These are phyloP conservation scores for Dendrolimus kikuchii DNA, from an alignment of 1,140 invertebrate genomes.

Conservation along the genomic window DNA sequence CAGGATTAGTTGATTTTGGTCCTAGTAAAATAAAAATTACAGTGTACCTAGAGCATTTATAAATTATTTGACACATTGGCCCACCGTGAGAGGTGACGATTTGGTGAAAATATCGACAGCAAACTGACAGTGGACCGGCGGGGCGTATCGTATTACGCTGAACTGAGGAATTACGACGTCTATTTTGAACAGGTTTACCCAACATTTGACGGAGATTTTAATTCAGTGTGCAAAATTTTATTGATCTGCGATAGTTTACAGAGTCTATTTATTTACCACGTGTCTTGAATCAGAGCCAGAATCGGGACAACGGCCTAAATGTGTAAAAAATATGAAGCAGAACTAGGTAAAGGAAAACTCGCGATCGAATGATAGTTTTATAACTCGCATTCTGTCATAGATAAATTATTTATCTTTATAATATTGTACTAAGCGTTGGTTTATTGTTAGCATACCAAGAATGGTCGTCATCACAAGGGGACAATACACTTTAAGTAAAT, in stretches of 20 bases:
- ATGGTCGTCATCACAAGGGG: conserved; percentile 4
- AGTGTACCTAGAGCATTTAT: conserved; percentile 29
- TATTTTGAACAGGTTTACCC: conserved; percentile 25
- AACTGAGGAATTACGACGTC: conserved; percentile 28
- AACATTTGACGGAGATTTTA: no score
- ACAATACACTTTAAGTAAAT: conserved; percentile 13
- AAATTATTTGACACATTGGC: conserved; percentile 37
- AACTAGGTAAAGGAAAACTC: no score
- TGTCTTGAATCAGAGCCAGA: conserved; percentile 7
- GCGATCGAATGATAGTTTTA: no score
- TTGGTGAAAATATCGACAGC: conserved; percentile 54
- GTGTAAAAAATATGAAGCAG: no score
- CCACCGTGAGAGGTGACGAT: conserved; percentile 20
- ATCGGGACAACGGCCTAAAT: background rate
- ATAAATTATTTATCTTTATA: no score
- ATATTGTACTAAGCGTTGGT: conserved; percentile 22
- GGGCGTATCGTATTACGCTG: conserved; percentile 42
- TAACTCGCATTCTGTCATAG: no score
- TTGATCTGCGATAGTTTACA: no score
- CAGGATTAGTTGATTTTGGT: background rate
- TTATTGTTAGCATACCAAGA: conserved; percentile 36
- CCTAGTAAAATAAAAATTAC: conserved; percentile 17
- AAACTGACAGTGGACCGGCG: conserved; percentile 38
- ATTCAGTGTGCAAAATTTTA: background rate
- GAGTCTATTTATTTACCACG: background rate